Base-by-base conservation (phyloP, 2,797 vertebrate genomes). In the Sebastes oblongus region DNA sequence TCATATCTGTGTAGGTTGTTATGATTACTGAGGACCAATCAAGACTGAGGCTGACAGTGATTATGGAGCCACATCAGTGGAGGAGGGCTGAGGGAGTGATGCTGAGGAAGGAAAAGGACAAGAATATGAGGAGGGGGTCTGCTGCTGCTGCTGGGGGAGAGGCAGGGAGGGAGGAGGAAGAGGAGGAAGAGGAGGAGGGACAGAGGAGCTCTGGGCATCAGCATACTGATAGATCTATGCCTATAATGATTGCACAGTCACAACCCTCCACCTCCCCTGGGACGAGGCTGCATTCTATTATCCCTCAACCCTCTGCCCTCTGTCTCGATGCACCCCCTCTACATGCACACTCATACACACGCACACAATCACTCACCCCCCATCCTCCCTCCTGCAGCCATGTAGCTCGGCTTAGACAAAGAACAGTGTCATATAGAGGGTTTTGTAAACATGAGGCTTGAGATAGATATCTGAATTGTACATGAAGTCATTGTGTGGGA, bases 221-320 rank as follows among this genome's bases (percentile, higher is more conserved):
- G 82, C 89, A 91, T 93, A 89, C 91, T 94, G 92, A 95, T 95
- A 91, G 92, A 94, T 93, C 91, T 90, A 93, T 94, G 91, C 80
- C 89, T 83, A 81, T 95, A 96, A 96, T 96, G 95, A 96, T 95
- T 96, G 95, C 94, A 93, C 89, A 93, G 94, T 92, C 95, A 96
- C 95, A 95, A 88, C 90, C 90, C 90, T 86, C 88, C 89, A 88
- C 80, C 67, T 93, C 94, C 90, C 87, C 80, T 61, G 93, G 87
- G 94, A 95, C 73, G 10, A 81, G 39, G 82, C 91, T 88, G 91
- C 92, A 92, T 95, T 95, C 91, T 94, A 95, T 95, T 94, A 95
- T 91, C 88, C 82, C 82, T 85, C 90, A 87, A 84, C 90, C 84
- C 86, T 66, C 85, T 87, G 89, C 86, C 88, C 94, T 56, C 65